Evolutionary conservation across 2,888 invertebrate species (phyloP).

Genomic region (Subacronicta megacephala): DNA sequence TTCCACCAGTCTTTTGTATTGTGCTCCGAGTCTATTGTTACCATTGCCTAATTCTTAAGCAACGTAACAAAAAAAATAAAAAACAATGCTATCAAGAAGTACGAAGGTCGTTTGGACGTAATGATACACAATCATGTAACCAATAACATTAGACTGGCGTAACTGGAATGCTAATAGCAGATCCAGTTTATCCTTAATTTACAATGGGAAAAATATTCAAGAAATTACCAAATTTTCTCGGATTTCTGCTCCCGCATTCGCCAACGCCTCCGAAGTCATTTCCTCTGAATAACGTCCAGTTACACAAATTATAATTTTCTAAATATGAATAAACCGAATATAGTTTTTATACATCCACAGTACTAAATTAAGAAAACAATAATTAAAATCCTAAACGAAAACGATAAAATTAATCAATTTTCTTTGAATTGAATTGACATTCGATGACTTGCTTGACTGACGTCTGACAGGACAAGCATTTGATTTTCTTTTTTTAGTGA

Average conservation of each 20-base stretch:
- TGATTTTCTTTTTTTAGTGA: constrained; percentile 20
- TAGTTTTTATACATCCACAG: constrained; percentile 12
- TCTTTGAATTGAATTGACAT: constrained; percentile 37
- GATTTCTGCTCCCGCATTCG: constrained; percentile 72
- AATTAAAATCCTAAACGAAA: constrained; percentile 17
- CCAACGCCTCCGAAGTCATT: constrained; percentile 79
- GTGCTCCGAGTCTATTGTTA: neutral
- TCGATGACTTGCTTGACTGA: neutral
- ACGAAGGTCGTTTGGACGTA: constrained; percentile 66
- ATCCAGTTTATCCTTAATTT: constrained; percentile 13
- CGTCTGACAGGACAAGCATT: no score
- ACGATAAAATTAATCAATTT: constrained; percentile 47
- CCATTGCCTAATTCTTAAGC: neutral
- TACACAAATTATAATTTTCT: constrained; percentile 6
- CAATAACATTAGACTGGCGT: constrained; percentile 19
- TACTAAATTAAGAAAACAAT: constrained; percentile 25
- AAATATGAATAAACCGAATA: constrained; percentile 12
- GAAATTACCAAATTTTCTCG: constrained; percentile 83
- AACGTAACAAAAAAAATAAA: constrained; percentile 31
- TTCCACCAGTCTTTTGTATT: neutral
- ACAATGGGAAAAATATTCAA: constrained; percentile 20
- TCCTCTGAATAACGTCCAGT: constrained; percentile 41
- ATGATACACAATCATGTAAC: constrained; percentile 15
- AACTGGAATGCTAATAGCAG: constrained; percentile 25
- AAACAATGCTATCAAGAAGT: constrained; percentile 43